Evolutionary conservation across 2,113 vertebrate species (phyloP), one percentile per base, ranked within the genome.

Genomic region (Sander lucioperca): DNA sequence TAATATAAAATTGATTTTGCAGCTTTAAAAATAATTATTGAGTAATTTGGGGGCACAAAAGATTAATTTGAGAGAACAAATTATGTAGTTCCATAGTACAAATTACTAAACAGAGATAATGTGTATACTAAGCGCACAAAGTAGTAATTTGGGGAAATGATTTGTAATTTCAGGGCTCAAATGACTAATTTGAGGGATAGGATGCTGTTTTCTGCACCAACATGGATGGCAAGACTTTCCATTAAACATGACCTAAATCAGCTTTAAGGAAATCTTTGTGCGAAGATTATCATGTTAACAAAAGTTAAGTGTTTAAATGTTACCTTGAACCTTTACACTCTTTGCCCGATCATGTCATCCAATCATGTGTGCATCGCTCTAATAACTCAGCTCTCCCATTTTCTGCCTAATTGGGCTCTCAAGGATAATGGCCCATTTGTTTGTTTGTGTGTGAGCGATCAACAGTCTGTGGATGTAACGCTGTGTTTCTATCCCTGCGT

Each of bases 381-480:
- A 84, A 89, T 78, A 89, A 82, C 81, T 77, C 68, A 14, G 74
- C 73, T 27, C 77, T 80, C 66, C 82, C 86, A 88, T 91, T 90
- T 89, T 56, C 83, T 74, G 63, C 87, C 87, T 91, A 89, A 93
- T 92, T 88, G 87, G 87, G 70, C 90, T 88, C 85, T 92, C 86
- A 93, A 91, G 88, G 92, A 92, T 91, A 93, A 92, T 89, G 82
- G 74, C 84, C 75, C 47, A 45, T 89, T 86, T 90, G 86, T 89
- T 86, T 88, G 81, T 82, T 74, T 75, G 67, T 23, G 23, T 74
- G 43, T 3, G 50, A 85, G 74, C 74, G 12, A 83, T 83, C 39
- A 33, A 64, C 58, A 86, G 75, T 57, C 45, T 58, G 63, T 66
- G 57, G 61, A 72, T 75, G 75, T 66, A 21, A 19, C 19, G 12